These are phyloP conservation scores for Sinocyclocheilus rhinocerous DNA, from an alignment of 2,113 vertebrate genomes.

Conservation along the genomic window DNA sequence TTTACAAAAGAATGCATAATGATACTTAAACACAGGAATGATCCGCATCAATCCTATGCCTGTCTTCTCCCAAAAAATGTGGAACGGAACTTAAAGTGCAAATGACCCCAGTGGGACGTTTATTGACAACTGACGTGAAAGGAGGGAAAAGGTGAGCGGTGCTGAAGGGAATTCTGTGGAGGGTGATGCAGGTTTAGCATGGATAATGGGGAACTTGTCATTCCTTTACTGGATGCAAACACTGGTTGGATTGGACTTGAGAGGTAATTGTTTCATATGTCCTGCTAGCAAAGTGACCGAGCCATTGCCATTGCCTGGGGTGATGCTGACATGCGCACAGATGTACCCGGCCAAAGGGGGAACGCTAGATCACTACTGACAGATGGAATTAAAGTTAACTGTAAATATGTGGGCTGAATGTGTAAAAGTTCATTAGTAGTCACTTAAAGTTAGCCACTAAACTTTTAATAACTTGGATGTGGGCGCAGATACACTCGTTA, in stretches of 20 bases:
- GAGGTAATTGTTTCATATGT: conserved; percentile 22
- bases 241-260: neutral
- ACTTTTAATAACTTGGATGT: conserved; percentile 37
- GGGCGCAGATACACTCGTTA: neutral
- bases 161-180: neutral
- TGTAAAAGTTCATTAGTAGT: conserved; percentile 23
- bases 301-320: neutral
- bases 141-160: neutral
- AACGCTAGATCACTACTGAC: neutral
- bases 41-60: conserved; percentile 16
- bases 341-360: neutral
- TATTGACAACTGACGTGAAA: conserved; percentile 17
- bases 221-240: neutral
- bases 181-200: neutral
- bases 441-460: conserved; percentile 15
- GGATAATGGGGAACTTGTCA: neutral
- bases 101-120: conserved; percentile 10
- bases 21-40: conserved; percentile 16
- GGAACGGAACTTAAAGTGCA: conserved; percentile 15
- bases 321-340: conserved; percentile 18
- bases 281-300: conserved; percentile 27
- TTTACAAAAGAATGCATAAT: conserved; percentile 48
- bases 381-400: conserved; percentile 8
- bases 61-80: neutral
- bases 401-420: conserved; percentile 21